Base-by-base conservation (phyloP, 2,888 invertebrate genomes). In the Acanthococcus lagerstroemiae region DNA sequence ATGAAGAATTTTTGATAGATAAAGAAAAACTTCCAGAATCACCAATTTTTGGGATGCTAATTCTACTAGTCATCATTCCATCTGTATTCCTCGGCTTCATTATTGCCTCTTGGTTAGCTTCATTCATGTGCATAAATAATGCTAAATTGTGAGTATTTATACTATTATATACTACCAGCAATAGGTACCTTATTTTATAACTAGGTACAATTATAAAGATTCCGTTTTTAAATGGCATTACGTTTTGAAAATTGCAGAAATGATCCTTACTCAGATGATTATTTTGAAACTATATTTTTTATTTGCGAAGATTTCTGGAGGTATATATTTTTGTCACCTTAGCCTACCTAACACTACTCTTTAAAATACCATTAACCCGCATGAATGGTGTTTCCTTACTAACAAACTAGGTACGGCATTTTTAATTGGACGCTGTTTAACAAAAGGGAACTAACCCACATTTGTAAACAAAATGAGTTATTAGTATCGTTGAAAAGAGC, bases 241-340 rank as follows among this genome's bases (percentile, higher is more conserved):
- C 24, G 22, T 21, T 56, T 9, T 15, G 24, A 46, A 22, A 12
- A 57, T 58, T 58, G 19, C 48, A 63, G 63, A 54, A 21, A 63
- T 9, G 63, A 63, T 54, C 63, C 63, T 9, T 52, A 54, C 25
- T 63, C 63, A 4, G 63, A 63, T 37, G 63, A 63, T 52, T 63
- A 63, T 54, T 63, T 63, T 44, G 63, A 63, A 24, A 63, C 63
- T 27, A 25, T 63, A 63, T 63, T 63, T 37, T 63, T 37, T 54
- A 54, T 63, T 37, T 63, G 63, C 37, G 63, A 63, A 12, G 63
- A 63, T 63, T 54, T 12, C 12, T 27, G 27, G 21, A 63, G 63
- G 63, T 63, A 63, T n/a, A n/a, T n/a, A 37, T 52, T 22, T 52
- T 5, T 6, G 17, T 52, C 4, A 45, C 4, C n/a, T n/a, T n/a